phyloP scores from a whole-genome alignment of 1,140 invertebrate genomes.

The Drosophila littoralis region DNA sequence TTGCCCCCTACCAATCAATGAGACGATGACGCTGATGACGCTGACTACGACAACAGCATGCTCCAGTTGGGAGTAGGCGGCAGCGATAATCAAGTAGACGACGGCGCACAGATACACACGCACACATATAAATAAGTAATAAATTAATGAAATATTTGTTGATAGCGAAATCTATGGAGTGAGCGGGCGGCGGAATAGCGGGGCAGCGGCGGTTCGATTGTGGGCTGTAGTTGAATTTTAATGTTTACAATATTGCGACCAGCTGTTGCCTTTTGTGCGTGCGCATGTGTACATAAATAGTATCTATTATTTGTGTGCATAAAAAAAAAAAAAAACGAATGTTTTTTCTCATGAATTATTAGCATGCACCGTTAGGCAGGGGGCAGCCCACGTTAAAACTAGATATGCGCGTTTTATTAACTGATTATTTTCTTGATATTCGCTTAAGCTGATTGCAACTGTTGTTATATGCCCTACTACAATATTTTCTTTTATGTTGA shows the following conservation, averaged over 20 bases:
- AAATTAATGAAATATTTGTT: slow-evolving; percentile 25
- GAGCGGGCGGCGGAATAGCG: background rate
- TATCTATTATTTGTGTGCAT: slow-evolving; percentile 2
- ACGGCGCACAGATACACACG: slow-evolving; percentile 2
- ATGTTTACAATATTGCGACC: slow-evolving; percentile 39
- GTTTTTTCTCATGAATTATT: background rate
- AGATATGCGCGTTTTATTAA: background rate
- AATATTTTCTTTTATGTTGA: slow-evolving; percentile 31
- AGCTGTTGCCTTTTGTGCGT: slow-evolving; percentile 32
- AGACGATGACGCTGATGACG: slow-evolving; percentile 2
- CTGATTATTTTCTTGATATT: slow-evolving; percentile 1
- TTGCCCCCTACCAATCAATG: slow-evolving; percentile 19
- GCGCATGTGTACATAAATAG: slow-evolving; percentile 5
- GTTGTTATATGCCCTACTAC: slow-evolving; percentile 12
- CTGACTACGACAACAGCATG: slow-evolving; percentile 27
- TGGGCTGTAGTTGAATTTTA: background rate
- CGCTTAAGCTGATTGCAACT: slow-evolving; percentile 8
- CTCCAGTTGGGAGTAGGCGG: slow-evolving; percentile 6
- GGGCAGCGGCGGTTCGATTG: background rate
- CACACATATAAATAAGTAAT: slow-evolving; percentile 1
- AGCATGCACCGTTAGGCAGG: background rate
- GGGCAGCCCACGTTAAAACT: background rate
- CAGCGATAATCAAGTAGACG: slow-evolving; percentile 15
- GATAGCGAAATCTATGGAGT: slow-evolving; percentile 1
- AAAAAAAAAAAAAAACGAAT: background rate